Evolutionary conservation across 2,797 vertebrate species (phyloP), one percentile per base, ranked within the genome.

Genomic region (Holocentrus rufus): DNA sequence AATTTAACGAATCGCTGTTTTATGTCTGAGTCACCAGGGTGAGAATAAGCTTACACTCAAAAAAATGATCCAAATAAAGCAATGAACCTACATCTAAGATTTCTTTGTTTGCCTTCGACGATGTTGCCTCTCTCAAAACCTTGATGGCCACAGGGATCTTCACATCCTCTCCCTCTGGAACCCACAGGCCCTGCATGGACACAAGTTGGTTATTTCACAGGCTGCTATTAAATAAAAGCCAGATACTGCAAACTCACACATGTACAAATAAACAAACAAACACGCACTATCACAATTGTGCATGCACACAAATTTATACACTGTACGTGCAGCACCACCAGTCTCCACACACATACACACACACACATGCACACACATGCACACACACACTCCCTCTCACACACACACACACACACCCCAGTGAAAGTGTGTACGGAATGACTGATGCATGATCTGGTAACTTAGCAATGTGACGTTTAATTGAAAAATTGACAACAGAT

Each of bases 101-200:
- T 79, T 99, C 98, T 84, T 98, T 98, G 94, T 99, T 99, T 87
- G 98, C 98, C 94, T 98, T 99, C 0, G 96, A 96, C 18, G 96
- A 97, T 0, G 97, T 97, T 79, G 96, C 97, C 85, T 99, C 98
- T 90, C 97, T 93, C 83, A 99, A 92, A 77, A 98, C 97, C 86
- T 99, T 99, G 92, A 99, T 99, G 82, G 98, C 98, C 10, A 99
- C 98, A 0, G 98, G 98, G 87, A 99, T 99, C 93, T 99, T 99
- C 90, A 99, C 97, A 53, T 95, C 96, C 83, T 99, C 97, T 20
- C 98, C 97, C 89, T 99, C 98, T n/a, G 98, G 98, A 85, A 98
- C 96, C 98, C 98, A 99, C 85, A 98, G 92, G 34, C 98, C 98
- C 98, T 99, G 87, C 0, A 75, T 65, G 23, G 39, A 89, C 55